These are phyloP conservation scores for Myzus persicae DNA, from an alignment of 1,140 invertebrate species.

Conservation along the genomic window DNA sequence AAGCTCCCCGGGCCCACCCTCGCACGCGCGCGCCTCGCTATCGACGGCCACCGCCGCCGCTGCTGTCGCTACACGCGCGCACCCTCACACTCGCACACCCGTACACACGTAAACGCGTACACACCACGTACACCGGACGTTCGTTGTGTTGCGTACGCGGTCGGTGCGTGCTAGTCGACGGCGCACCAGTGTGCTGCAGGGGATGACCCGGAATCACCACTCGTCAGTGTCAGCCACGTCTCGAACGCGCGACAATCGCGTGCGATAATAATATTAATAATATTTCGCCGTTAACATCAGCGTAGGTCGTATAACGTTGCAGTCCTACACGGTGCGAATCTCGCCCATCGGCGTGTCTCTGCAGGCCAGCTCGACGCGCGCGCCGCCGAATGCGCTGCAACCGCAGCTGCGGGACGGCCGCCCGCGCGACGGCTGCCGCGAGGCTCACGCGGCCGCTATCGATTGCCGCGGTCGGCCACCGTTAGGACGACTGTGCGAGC, in stretches of 20 bases:
- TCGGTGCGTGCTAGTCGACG: neutral
- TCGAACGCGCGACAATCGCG: neutral
- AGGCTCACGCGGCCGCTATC: neutral
- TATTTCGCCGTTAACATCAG: neutral
- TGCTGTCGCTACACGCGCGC: slow-evolving; percentile 18
- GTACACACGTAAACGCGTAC: neutral
- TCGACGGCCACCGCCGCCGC: slow-evolving; percentile 17
- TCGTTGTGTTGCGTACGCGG: neutral
- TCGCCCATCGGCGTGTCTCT: neutral
- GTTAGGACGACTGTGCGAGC: neutral
- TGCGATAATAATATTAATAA: neutral
- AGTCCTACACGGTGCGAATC: neutral
- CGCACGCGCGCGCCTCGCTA: neutral
- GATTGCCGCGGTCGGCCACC: neutral
- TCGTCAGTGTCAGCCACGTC: neutral
- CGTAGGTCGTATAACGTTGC: neutral
- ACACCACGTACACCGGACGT: neutral
- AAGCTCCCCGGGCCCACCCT: slow-evolving; percentile 50
- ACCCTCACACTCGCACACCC: neutral
- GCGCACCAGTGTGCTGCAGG: slow-evolving; percentile 28
- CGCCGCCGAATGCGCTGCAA: neutral
- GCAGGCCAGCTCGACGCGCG: neutral
- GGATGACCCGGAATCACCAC: slow-evolving; percentile 23
- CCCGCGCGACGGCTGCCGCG: neutral
- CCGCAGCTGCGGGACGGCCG: neutral